Percentiles rank a stretch among this genome's conserved stretches.
phyloP scores from a whole-genome alignment of 2,797 vertebrate species.

The Myripristis murdjan region DNA sequence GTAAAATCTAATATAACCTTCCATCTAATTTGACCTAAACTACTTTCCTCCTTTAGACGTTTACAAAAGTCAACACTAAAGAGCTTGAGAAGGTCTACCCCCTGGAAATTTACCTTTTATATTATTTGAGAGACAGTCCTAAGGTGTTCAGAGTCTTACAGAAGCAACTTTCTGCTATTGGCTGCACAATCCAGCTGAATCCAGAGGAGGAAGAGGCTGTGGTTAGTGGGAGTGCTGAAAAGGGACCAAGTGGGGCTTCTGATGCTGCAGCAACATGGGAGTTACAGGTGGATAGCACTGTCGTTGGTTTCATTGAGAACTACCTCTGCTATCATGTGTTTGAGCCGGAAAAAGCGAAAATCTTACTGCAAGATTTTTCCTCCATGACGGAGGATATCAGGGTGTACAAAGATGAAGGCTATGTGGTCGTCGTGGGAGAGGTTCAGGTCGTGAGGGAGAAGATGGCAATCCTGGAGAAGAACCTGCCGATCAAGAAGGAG shows the following conservation, averaged over 20 bases:
- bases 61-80: slow-evolving; percentile 34
- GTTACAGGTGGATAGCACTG: slow-evolving; percentile 48
- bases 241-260: slow-evolving; percentile 23
- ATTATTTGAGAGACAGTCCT: slow-evolving; percentile 65
- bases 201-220: slow-evolving; percentile 52
- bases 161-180: slow-evolving; percentile 47
- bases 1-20: too few relatives aligned
- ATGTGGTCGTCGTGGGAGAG: slow-evolving; percentile 73
- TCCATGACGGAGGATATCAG: slow-evolving; percentile 46
- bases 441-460: slow-evolving; percentile 35
- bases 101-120: slow-evolving; percentile 53
- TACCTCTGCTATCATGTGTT: slow-evolving; percentile 61
- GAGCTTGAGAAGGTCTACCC: slow-evolving; percentile 47
- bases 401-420: slow-evolving; percentile 52
- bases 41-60: slow-evolving; percentile 27
- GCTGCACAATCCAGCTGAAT: slow-evolving; percentile 28
- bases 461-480: slow-evolving; percentile 43
- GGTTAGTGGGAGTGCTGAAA: slow-evolving; percentile 50
- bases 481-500: slow-evolving; percentile 23
- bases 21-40: too few relatives aligned
- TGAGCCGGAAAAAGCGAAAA: slow-evolving; percentile 27
- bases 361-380: slow-evolving; percentile 41
- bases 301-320: slow-evolving; percentile 10
- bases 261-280: slow-evolving; percentile 53
- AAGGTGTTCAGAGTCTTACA: slow-evolving; percentile 43